Conservation (phyloP, 2,113 vertebrate genomes). For the Larimichthys polyactis region DNA sequence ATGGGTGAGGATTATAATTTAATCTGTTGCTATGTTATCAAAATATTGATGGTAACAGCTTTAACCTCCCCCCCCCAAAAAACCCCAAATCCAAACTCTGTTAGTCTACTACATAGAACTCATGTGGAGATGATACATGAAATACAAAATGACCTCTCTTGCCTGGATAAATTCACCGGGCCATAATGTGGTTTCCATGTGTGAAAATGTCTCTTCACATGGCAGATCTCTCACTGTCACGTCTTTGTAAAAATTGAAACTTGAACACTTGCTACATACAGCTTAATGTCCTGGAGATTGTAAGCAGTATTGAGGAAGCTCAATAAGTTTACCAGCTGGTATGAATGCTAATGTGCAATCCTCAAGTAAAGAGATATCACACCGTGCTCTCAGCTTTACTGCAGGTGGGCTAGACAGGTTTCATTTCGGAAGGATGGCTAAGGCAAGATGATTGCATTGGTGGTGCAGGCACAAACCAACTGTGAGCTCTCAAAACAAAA, state of each 20-base stretch:
- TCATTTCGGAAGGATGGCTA: conserved; percentile 43
- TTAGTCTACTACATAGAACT: not conserved
- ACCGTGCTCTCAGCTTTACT: conserved; percentile 37
- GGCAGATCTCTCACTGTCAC: not conserved
- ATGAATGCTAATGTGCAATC: conserved; percentile 60
- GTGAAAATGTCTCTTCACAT: conserved; percentile 22
- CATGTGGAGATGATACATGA: not conserved
- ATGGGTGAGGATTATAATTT: not conserved
- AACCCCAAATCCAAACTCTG: not conserved
- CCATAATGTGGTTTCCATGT: not conserved
- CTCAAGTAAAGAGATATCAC: conserved; percentile 52
- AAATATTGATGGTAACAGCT: not conserved
- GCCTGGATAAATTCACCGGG: conserved; percentile 14
- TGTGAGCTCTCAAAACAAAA: conserved; percentile 60
- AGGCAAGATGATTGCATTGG: conserved; percentile 59
- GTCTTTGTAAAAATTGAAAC: conserved; percentile 27
- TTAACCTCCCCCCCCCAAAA: not conserved
- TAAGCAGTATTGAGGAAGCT: conserved; percentile 17
- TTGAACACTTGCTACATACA: conserved; percentile 42
- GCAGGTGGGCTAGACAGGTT: conserved; percentile 48
- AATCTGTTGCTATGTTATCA: not conserved
- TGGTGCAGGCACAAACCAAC: conserved; percentile 55
- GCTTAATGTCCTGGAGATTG: conserved; percentile 35
- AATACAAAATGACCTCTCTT: not conserved
- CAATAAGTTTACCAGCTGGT: not conserved